phyloP scores from a whole-genome alignment of 2,113 vertebrate species.

The Urocynchramus pylzowi region DNA sequence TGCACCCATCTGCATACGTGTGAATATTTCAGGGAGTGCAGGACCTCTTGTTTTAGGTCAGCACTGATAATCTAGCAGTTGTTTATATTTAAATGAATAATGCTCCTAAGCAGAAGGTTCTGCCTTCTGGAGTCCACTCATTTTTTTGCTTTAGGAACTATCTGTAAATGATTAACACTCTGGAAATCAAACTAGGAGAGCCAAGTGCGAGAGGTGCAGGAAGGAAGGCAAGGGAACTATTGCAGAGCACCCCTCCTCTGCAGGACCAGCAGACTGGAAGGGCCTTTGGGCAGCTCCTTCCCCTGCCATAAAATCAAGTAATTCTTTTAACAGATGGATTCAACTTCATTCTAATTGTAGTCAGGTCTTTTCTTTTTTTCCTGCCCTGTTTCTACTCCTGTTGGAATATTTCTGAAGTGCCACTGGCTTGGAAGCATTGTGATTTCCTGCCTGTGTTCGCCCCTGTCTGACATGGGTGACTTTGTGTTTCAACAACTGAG shows the following conservation, averaged over 20 bases:
- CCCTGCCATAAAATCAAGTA: not conserved
- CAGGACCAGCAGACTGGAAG: not conserved
- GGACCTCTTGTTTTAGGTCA: not conserved
- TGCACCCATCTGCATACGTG: not conserved
- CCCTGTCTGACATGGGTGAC: rapidly evolving
- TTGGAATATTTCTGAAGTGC: not conserved
- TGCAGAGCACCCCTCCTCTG: not conserved
- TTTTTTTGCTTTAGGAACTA: not conserved
- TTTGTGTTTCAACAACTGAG: rapidly evolving
- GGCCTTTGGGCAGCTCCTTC: not conserved
- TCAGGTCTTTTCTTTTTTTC: not conserved
- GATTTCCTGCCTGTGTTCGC: not conserved
- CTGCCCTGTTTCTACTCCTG: not conserved
- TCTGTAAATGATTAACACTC: slow-evolving; percentile 25
- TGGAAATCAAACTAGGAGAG: slow-evolving; percentile 3
- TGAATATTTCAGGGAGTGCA: not conserved
- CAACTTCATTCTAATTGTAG: not conserved
- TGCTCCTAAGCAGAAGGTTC: not conserved
- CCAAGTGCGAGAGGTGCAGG: not conserved
- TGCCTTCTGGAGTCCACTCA: not conserved
- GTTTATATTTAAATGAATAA: slow-evolving; percentile 20
- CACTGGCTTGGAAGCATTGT: not conserved
- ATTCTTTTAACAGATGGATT: not conserved
- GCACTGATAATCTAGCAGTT: not conserved
- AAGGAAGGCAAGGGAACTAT: not conserved